phyloP scores from a whole-genome alignment of 2,888 invertebrate genomes.

The Troilus luridus region DNA sequence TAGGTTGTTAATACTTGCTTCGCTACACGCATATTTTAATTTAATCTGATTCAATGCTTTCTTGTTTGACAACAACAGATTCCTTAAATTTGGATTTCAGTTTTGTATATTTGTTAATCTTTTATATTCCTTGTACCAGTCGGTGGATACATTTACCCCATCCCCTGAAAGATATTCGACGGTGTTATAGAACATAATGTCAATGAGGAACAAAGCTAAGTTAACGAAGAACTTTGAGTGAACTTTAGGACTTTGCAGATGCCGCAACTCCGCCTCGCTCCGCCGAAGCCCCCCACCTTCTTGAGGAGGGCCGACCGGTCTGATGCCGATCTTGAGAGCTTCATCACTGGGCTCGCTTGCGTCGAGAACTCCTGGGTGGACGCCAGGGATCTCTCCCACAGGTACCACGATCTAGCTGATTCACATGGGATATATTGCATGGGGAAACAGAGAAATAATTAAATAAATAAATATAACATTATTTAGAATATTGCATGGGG shows the following conservation, averaged over 20 bases:
- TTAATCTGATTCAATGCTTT: no score
- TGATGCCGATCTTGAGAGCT: conserved; percentile 74
- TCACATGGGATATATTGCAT: conserved; percentile 18
- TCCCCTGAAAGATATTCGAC: no score
- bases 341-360: conserved; percentile 71
- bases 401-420: conserved; percentile 69
- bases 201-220: not conserved
- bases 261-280: not conserved
- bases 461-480: no score
- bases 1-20: no score
- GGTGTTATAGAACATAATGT: no score
- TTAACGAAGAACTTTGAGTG: not conserved
- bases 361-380: conserved; percentile 73
- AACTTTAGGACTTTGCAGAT: not conserved
- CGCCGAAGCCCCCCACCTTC: conserved; percentile 21
- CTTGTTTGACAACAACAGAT: no score
- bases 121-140: no score
- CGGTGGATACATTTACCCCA: no score
- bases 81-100: no score
- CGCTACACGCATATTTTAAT: no score
- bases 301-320: conserved; percentile 67
- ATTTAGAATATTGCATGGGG: no score
- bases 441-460: not conserved
- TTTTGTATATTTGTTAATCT: no score
- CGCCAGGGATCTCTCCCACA: conserved; percentile 74